Evolutionary conservation across 1,140 invertebrate genomes (phyloP), one percentile per base, ranked within the genome.

Genomic region (Chrysomallon squamiferum): DNA sequence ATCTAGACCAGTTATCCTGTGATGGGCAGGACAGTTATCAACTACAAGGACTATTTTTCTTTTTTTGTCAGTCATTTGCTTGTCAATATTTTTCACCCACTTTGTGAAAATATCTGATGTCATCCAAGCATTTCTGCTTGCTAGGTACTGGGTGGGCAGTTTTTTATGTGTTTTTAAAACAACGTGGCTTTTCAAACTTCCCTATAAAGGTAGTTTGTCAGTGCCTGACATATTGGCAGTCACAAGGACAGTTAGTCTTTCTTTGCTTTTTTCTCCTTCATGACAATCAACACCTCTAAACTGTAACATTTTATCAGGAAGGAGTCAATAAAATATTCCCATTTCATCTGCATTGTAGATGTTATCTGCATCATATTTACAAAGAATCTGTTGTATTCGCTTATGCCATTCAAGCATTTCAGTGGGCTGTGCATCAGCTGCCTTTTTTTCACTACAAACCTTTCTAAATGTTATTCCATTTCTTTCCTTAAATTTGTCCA

Each of bases 121-220:
- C 45, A 45, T 62, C 22, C 59, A 62, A 7, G 58, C 30, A 7
- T 59, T 52, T 32, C 50, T 56, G 25, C 59, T 15, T 64, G 18
- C n/a, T 62, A 33, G 47, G 69, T 73, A 56, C 71, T 66, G 27
- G 57, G 59, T 15, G 57, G 66, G 45, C 54, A 76, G 38, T 71
- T 70, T 38, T n/a, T 72, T 70, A 5, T 73, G 74, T 56, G 68
- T 75, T 81, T 73, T 87, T 87, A 69, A 87, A 88, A 75, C 85
- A 87, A 25, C 80, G 71, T 49, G 85, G 86, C 33, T 85, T 86
- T 71, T 70, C 65, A 15, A 72, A 83, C 74, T 88, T 87, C 66
- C 87, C 86, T 61, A 87, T 86, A 6, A 88, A 71, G 80, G 80
- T 11, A 85, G 63, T 78, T 87, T 87, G 63, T 87, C 81, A 32